Conservation (phyloP, 2,888 invertebrate genomes). For the Eurytoma californica region DNA sequence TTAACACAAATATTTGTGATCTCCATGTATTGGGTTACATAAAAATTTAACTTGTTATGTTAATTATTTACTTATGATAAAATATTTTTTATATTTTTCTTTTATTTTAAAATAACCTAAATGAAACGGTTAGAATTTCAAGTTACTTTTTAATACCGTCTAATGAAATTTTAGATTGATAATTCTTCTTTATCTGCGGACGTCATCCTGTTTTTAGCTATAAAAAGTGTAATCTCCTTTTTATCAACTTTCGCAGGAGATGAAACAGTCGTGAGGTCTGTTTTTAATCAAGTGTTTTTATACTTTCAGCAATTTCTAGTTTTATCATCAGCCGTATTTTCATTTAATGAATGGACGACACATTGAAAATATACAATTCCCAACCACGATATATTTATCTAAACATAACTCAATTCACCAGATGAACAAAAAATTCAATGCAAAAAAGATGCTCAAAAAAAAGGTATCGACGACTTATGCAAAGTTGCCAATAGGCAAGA, state of each 20-base stretch:
- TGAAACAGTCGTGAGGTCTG: constrained; percentile 32
- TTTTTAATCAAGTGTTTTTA: neutral
- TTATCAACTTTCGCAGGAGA: constrained; percentile 30
- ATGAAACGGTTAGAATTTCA: too few relatives aligned
- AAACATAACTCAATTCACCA: neutral
- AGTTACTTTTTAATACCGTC: constrained; percentile 19
- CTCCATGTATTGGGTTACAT: too few relatives aligned
- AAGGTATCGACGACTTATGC: too few relatives aligned
- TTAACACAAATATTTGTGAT: too few relatives aligned
- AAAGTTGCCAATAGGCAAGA: too few relatives aligned
- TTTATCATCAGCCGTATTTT: neutral
- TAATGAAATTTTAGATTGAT: constrained; percentile 19
- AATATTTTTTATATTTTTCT: too few relatives aligned
- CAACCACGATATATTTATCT: neutral
- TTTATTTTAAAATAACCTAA: too few relatives aligned
- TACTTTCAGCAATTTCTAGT: neutral
- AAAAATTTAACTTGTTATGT: too few relatives aligned
- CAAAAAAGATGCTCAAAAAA: too few relatives aligned
- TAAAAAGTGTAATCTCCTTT: constrained; percentile 27
- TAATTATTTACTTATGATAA: too few relatives aligned
- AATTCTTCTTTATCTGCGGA: constrained; percentile 12
- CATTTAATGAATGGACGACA: neutral
- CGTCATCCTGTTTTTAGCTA: constrained; percentile 43
- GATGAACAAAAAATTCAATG: neutral
- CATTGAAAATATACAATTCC: neutral